Evolutionary conservation across 1,140 invertebrate species (phyloP).

Genomic region (Anastrepha ludens): DNA sequence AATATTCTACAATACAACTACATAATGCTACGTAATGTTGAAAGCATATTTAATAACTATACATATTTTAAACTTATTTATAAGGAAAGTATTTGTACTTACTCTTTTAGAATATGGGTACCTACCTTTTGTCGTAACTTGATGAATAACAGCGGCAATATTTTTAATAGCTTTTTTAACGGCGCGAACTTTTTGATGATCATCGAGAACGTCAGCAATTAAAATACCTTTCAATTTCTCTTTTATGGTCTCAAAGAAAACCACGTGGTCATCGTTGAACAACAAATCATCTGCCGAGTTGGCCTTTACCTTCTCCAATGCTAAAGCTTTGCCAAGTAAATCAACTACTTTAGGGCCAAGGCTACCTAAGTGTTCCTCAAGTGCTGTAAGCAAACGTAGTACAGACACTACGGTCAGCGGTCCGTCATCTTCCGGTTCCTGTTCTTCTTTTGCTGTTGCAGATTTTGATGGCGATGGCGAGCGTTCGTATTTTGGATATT

Average conservation of each 20-base stretch:
- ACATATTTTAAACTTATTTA: too few relatives aligned
- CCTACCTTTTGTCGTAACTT: conserved; percentile 77
- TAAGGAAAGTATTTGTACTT: not conserved
- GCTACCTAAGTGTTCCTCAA: conserved; percentile 87
- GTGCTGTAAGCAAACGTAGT: conserved; percentile 83
- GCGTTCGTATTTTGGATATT: conserved; percentile 57
- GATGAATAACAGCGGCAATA: conserved; percentile 81
- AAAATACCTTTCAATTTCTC: conserved; percentile 89
- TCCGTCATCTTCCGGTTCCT: conserved; percentile 64
- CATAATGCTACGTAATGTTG: too few relatives aligned
- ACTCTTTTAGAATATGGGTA: conserved; percentile 63
- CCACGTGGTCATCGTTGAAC: conserved; percentile 81
- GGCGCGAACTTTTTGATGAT: conserved; percentile 72
- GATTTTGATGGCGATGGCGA: conserved; percentile 46
- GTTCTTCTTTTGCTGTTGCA: conserved; percentile 35
- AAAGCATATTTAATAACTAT: too few relatives aligned
- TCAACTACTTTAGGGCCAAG: conserved; percentile 85
- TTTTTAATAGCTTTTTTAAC: conserved; percentile 77
- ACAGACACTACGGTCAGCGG: conserved; percentile 80
- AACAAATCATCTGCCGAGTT: conserved; percentile 85
- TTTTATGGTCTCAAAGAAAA: conserved; percentile 87
- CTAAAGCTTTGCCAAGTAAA: conserved; percentile 82
- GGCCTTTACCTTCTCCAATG: conserved; percentile 81
- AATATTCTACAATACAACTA: too few relatives aligned
- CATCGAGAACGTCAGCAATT: conserved; percentile 83